Evolutionary conservation across 2,888 invertebrate species (phyloP).

Genomic region (Nipponacmea schrenckii): DNA sequence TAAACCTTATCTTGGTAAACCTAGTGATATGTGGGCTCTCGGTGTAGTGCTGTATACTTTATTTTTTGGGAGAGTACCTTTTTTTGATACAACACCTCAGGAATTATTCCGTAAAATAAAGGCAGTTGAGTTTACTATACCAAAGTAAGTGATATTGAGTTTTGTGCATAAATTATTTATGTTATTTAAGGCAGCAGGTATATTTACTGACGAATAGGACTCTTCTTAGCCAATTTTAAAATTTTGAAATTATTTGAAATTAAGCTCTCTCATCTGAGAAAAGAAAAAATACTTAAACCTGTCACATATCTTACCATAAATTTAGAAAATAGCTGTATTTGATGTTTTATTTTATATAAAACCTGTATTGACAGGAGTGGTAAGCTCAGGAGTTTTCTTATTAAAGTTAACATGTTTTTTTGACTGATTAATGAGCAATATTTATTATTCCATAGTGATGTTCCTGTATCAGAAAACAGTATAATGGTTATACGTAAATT

Average conservation of each 20-base stretch:
- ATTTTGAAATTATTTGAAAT: neutral
- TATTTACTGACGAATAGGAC: too few relatives aligned
- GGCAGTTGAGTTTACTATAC: conserved; percentile 79
- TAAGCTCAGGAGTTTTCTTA: too few relatives aligned
- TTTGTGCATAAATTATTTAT: too few relatives aligned
- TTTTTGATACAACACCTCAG: conserved; percentile 80
- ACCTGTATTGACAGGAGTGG: too few relatives aligned
- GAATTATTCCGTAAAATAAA: conserved; percentile 82
- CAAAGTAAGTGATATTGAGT: conserved; percentile 72
- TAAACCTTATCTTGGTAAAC: conserved; percentile 82
- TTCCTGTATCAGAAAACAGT: conserved; percentile 75
- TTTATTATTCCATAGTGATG: conserved; percentile 68
- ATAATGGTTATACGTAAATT: conserved; percentile 77
- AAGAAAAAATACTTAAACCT: too few relatives aligned
- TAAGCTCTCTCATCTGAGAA: neutral
- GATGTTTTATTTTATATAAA: too few relatives aligned
- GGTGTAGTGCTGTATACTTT: conserved; percentile 83
- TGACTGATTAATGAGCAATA: too few relatives aligned
- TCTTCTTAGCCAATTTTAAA: too few relatives aligned
- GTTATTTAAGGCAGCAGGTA: too few relatives aligned
- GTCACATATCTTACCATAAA: neutral
- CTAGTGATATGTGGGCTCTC: conserved; percentile 85
- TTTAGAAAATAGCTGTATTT: too few relatives aligned
- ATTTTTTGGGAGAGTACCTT: conserved; percentile 84
- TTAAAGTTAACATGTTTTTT: too few relatives aligned